Evolutionary conservation across 2,888 invertebrate genomes (phyloP), one percentile per base, ranked within the genome.

Genomic region (Thera britannica): DNA sequence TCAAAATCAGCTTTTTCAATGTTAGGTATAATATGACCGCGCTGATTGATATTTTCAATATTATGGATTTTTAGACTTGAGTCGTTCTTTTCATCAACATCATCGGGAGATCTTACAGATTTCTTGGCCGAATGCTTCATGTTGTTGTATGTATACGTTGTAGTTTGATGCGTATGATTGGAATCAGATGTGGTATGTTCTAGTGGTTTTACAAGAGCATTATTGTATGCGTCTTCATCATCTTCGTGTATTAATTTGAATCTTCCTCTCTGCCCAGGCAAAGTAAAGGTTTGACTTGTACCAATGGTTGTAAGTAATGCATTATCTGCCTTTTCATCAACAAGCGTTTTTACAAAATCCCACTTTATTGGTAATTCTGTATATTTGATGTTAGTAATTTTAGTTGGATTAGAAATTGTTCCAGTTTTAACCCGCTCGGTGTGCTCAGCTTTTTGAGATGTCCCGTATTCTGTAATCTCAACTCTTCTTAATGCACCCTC

Each of bases 171-270:
- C n/a, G 23, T 44, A 23, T 0, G 23, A 23, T 23, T 23, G 55
- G 65, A 34, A 49, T 34, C 23, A n/a, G 38, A 35, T 35, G 52
- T 61, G 8, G n/a, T 61, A 7, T 66, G 60, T 61, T 60, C n/a
- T 3, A 52, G 51, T 12, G 36, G n/a, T 23, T 44, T 62, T 36
- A 62, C 51, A 48, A 52, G 46, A 57, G 36, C 54, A 6, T 8
- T 35, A 51, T 11, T n/a, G 4, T 56, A 12, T 5, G 56, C 44
- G 35, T 59, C 56, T 7, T 48, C 67, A 35, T 68, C 52, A 12
- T 60, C 63, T 61, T 68, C 64, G 11, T 68, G 57, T 44, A 68
- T 55, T n/a, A 68, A 5, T 55, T 65, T 68, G 54, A 62, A 68
- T 49, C 58, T 52, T 55, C 68, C 68, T 51, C 49, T 65, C 23